A percentile compares a stretch with the other conserved stretches of the same genome.
Evolutionary conservation across 2,888 invertebrate species (phyloP).

Genomic region (Coleophora flavipennella): DNA sequence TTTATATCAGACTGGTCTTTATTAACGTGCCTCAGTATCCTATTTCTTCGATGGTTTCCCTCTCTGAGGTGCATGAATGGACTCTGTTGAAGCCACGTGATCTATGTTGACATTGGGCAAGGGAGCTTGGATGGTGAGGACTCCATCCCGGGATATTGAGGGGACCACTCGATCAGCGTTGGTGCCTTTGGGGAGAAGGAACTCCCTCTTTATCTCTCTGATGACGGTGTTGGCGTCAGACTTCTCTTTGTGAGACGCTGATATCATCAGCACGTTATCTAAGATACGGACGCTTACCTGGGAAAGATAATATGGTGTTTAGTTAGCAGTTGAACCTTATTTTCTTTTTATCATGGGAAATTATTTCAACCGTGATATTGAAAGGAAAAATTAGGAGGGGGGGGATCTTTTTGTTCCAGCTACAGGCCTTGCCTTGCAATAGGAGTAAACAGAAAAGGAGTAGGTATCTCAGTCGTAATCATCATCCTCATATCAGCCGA

Average conservation of each 20-base stretch:
- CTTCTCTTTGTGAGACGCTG: constrained; percentile 95
- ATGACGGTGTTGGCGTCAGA: constrained; percentile 88
- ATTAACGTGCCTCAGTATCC: too few relatives aligned
- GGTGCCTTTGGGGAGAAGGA: constrained; percentile 90
- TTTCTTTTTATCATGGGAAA: too few relatives aligned
- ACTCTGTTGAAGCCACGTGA: background rate
- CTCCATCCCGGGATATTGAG: constrained; percentile 91
- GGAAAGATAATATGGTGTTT: constrained; percentile 1
- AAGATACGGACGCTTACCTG: constrained; percentile 34
- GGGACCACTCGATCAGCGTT: constrained; percentile 91
- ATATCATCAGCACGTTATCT: constrained; percentile 74
- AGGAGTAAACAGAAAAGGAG: too few relatives aligned
- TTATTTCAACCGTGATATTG: too few relatives aligned
- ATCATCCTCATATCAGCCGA: too few relatives aligned
- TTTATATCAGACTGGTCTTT: too few relatives aligned
- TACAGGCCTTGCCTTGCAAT: too few relatives aligned
- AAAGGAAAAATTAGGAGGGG: too few relatives aligned
- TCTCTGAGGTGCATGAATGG: background rate
- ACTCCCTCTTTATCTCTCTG: constrained; percentile 94
- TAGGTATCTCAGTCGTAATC: too few relatives aligned
- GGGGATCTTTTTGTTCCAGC: too few relatives aligned
- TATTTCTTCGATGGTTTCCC: background rate
- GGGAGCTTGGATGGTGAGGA: constrained; percentile 93
- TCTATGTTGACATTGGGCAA: constrained; percentile 67
- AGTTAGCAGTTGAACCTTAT: too few relatives aligned